phyloP scores from a whole-genome alignment of 1,140 invertebrate species.

The Spodoptera litura region DNA sequence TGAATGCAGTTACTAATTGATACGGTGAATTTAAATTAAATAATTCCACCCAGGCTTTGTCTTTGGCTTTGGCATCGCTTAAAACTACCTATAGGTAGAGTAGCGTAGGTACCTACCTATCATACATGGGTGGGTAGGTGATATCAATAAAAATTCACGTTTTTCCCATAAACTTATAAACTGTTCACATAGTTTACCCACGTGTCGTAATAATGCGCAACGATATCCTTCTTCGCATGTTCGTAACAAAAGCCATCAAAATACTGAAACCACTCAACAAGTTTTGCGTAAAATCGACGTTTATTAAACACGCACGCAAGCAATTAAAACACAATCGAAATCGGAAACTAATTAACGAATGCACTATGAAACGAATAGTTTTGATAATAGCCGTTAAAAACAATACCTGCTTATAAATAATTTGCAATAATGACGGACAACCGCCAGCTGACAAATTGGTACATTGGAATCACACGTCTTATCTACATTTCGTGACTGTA shows the following conservation, averaged over 20 bases:
- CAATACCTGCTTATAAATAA: conserved; percentile 35
- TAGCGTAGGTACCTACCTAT: not conserved
- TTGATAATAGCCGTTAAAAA: conserved; percentile 44
- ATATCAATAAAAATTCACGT: conserved; percentile 40
- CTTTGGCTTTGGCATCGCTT: not conserved
- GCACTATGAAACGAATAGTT: conserved; percentile 45
- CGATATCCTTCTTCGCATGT: conserved; percentile 42
- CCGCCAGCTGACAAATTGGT: conserved; percentile 15
- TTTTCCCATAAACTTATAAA: conserved; percentile 29
- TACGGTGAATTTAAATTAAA: conserved; percentile 60
- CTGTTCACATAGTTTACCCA: conserved; percentile 21
- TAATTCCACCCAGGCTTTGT: conserved; percentile 42
- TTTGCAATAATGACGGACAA: conserved; percentile 21
- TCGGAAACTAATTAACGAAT: conserved; percentile 53
- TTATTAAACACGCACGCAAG: conserved; percentile 46
- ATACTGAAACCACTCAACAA: conserved; percentile 38
- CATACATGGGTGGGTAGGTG: not conserved
- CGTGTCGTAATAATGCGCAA: conserved; percentile 40
- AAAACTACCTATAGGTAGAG: not conserved
- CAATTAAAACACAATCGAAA: conserved; percentile 51
- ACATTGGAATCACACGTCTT: conserved; percentile 9
- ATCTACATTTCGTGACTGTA: conserved; percentile 30
- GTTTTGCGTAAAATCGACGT: conserved; percentile 47
- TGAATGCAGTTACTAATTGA: conserved; percentile 57
- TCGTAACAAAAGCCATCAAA: conserved; percentile 40